Evolutionary conservation across 2,797 vertebrate species (phyloP).

Genomic region (Ctenopoma kingsleyae): DNA sequence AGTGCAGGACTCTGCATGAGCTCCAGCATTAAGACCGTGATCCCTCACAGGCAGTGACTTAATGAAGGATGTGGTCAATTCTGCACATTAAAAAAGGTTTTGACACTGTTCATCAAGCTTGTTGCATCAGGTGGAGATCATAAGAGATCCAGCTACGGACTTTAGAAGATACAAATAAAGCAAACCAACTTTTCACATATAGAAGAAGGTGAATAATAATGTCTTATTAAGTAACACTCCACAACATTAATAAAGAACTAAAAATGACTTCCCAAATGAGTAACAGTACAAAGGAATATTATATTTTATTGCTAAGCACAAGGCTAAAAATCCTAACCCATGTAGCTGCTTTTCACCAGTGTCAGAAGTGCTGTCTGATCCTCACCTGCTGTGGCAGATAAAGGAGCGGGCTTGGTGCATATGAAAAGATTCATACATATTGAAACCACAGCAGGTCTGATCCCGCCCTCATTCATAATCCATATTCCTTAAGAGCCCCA

Average conservation of each 20-base stretch:
- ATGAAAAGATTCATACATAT: conserved; percentile 84
- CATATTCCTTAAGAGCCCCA: conserved; percentile 80
- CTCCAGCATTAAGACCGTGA: not conserved
- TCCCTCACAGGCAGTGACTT: not conserved
- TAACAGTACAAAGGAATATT: not conserved
- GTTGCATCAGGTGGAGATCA: no score
- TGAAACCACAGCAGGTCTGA: conserved; percentile 82
- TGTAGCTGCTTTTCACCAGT: conserved; percentile 32
- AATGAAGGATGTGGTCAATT: not conserved
- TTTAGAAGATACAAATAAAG: not conserved
- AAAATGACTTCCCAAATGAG: not conserved
- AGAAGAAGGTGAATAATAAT: not conserved
- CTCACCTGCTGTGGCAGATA: conserved; percentile 77
- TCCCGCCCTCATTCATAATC: conserved; percentile 79
- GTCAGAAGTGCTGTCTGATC: conserved; percentile 54
- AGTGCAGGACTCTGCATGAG: not conserved
- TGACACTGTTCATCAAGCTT: no score
- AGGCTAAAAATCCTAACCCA: conserved; percentile 9
- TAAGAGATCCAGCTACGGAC: no score
- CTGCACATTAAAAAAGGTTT: no score
- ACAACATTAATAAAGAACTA: not conserved
- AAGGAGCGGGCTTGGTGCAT: conserved; percentile 62
- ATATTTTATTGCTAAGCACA: conserved; percentile 10
- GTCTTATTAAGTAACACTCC: not conserved
- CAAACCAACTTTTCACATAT: not conserved